Evolutionary conservation across 35 echinoderm and acorn worm genomes (phyloP).

Genomic region (Holothuria glaberrima): DNA sequence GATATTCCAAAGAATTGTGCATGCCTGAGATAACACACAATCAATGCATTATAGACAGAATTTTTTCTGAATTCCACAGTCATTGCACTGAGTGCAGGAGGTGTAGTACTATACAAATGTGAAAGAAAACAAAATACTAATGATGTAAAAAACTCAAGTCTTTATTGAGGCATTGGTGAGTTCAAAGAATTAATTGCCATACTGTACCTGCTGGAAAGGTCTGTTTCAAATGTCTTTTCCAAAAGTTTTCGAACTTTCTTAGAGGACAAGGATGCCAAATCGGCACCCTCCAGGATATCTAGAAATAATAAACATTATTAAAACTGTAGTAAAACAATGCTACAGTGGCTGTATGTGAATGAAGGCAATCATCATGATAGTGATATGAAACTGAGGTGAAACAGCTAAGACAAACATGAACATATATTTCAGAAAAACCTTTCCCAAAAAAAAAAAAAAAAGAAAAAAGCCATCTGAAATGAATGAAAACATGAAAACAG

Average conservation of each 20-base stretch:
- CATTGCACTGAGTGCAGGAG: no score
- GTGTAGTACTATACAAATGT: no score
- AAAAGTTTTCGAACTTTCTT: constrained; percentile 40
- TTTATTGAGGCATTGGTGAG: no score
- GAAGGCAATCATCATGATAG: neutral
- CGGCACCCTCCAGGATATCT: constrained; percentile 16
- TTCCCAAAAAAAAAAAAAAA: no score
- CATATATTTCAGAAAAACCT: neutral
- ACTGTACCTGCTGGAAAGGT: constrained; percentile 31
- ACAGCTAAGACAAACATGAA: neutral
- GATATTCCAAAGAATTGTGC: no score
- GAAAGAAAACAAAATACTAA: no score
- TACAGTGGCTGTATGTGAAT: no score
- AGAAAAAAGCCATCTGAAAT: no score
- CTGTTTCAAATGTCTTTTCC: constrained; percentile 1
- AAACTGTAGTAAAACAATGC: neutral
- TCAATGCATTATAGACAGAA: no score
- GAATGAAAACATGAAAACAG: neutral
- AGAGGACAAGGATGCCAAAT: constrained; percentile 28
- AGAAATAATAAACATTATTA: neutral
- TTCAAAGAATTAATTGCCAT: neutral
- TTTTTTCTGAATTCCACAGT: no score
- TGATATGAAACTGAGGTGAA: neutral
- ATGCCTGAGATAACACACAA: no score
- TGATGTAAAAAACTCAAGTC: no score